A percentile compares a stretch with the other conserved stretches of the same genome.
These are phyloP conservation scores for Lagorchestes hirsutus DNA, from an alignment of 2,797 vertebrate genomes.

Conservation along the genomic window DNA sequence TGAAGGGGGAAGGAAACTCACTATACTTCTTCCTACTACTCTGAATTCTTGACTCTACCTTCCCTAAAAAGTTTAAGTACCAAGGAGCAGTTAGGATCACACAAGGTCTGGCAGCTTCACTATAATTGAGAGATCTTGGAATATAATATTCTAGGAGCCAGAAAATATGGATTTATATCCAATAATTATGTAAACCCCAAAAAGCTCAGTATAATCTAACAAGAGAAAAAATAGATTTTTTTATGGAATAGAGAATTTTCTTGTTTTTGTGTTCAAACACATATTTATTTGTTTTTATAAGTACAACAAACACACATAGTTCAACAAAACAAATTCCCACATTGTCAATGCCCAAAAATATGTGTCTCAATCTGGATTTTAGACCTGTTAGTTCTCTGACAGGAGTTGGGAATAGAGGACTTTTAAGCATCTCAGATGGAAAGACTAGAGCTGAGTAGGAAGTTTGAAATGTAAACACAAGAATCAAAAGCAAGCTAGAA, in stretches of 20 bases:
- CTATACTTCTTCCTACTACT: background rate
- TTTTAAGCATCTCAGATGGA: background rate
- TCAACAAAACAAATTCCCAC: background rate
- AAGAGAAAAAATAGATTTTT: background rate
- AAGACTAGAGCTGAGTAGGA: background rate
- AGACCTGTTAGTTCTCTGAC: background rate
- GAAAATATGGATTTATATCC: background rate
- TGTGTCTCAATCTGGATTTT: background rate
- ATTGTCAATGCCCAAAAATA: background rate
- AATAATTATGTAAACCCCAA: background rate
- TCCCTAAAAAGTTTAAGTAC: background rate
- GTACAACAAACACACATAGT: background rate
- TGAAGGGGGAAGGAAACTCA: background rate
- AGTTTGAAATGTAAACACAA: background rate
- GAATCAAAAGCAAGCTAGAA: background rate
- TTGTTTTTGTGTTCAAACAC: background rate
- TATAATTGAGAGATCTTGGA: background rate
- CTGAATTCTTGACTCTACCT: background rate
- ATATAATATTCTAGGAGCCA: background rate
- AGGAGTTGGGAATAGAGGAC: background rate
- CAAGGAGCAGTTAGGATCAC: background rate
- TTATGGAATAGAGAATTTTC: background rate
- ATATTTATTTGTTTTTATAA: background rate
- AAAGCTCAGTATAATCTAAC: background rate
- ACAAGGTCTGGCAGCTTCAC: background rate